Percentiles rank a stretch among this genome's conserved stretches.
Conservation (phyloP, 2,888 invertebrate genomes). For the Heteromurus nitidus region DNA sequence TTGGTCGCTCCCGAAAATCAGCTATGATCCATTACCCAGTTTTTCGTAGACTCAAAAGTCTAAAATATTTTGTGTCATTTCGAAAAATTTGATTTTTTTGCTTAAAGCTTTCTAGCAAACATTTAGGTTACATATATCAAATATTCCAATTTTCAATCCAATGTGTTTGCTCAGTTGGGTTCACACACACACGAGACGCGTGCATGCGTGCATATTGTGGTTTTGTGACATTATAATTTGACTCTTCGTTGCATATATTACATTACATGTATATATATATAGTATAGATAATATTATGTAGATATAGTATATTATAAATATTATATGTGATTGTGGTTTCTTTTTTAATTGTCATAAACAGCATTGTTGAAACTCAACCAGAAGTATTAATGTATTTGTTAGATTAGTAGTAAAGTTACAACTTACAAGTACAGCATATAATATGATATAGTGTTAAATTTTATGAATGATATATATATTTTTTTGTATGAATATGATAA, state of each 20-base stretch:
- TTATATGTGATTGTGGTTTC: background rate
- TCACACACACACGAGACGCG: background rate
- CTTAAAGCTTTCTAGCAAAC: no score
- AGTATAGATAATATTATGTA: background rate
- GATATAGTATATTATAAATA: background rate
- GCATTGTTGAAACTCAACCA: background rate
- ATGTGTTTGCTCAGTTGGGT: background rate
- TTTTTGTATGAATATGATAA: background rate
- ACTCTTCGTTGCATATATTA: background rate
- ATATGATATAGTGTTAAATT: background rate
- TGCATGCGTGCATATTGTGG: background rate
- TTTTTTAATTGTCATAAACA: conserved; percentile 6
- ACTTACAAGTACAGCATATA: background rate
- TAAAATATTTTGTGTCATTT: no score
- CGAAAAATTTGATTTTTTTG: no score
- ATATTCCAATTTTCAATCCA: no score
- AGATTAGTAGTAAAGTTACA: background rate
- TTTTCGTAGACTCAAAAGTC: no score
- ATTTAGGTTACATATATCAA: no score
- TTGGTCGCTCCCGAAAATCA: no score
- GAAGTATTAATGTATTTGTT: background rate
- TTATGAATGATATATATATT: background rate
- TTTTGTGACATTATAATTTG: background rate
- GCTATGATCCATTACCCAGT: no score
- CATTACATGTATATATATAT: background rate